Conservation (phyloP, 2,888 invertebrate genomes). For the Tetropium fuscum region DNA sequence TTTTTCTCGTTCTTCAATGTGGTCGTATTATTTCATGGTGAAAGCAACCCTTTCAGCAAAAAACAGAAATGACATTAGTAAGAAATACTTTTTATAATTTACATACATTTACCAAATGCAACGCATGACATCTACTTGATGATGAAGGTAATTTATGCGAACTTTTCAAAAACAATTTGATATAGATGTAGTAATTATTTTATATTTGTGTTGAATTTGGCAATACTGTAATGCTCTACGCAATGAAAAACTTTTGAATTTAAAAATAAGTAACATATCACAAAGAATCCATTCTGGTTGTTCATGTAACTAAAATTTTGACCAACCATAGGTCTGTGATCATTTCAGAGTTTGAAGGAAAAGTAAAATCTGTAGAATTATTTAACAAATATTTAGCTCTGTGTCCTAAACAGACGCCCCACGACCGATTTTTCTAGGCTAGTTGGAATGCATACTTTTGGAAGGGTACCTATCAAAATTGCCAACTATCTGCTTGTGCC, state of each 20-base stretch:
- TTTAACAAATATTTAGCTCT: no score
- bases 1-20: not conserved
- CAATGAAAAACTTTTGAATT: conserved; percentile 34
- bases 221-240: conserved; percentile 28
- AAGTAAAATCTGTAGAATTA: not conserved
- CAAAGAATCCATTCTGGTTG: conserved; percentile 35
- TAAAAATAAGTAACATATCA: conserved; percentile 32
- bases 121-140: conserved; percentile 11
- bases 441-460: no score
- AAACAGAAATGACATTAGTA: not conserved
- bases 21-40: not conserved
- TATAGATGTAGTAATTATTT: conserved; percentile 13
- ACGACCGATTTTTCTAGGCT: no score
- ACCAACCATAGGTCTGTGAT: conserved; percentile 22
- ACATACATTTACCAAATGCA: conserved; percentile 12
- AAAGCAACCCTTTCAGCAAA: not conserved
- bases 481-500: no score
- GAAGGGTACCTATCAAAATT: no score
- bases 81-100: conserved; percentile 15
- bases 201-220: conserved; percentile 3
- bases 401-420: no score
- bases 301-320: conserved; percentile 25
- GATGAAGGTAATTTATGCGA: conserved; percentile 13
- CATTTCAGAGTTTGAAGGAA: conserved; percentile 2
- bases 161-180: conserved; percentile 5